Base-by-base conservation (phyloP, 2,888 invertebrate species). In the Calameuta pallipes region DNA sequence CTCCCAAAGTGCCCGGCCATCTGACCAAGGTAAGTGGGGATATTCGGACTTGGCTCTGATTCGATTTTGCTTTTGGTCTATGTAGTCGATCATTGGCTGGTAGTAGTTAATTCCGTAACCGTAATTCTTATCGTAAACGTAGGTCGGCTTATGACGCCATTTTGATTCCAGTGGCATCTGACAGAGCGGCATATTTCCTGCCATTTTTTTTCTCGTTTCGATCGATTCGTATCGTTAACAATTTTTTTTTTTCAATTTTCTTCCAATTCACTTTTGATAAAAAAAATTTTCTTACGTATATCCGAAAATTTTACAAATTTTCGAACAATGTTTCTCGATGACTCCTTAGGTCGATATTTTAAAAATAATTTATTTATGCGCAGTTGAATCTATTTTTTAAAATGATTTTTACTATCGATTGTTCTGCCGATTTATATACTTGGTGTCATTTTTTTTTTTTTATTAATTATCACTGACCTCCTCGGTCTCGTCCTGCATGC, bases 51-150 rank as follows among this genome's bases (percentile, higher is more conserved):
- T 91, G 74, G 85, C 84, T 81, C 86, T 87, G 71, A 83, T 87
- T 75, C 89, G 90, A 78, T 86, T 92, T 84, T 94, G 94, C 92
- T 95, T 96, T 73, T 94, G 94, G 88, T 95, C 95, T 85, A 97
- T 94, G 89, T 96, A 96, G 92, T 97, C 96, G 87, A 97, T 94
- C 96, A 97, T 96, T 75, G 97, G 97, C 91, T 96, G 96, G 92
- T 97, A 97, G 92, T 94, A 96, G 92, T 96, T 96, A 88, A 96
- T 96, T 76, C 96, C 96, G 91, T 95, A 96, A 84, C 95, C 95
- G 92, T 97, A 97, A 92, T 97, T 97, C 91, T 95, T 95, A 89
- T 96, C 95, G 92, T 97, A 97, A 79, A 95, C 94, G 78, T 94
- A 91, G 33, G 95, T 95, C 76, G 94, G 94, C 76, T 85, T 79